Base-by-base conservation (phyloP, 2,113 vertebrate species). In the Herpailurus yagouaroundi region DNA sequence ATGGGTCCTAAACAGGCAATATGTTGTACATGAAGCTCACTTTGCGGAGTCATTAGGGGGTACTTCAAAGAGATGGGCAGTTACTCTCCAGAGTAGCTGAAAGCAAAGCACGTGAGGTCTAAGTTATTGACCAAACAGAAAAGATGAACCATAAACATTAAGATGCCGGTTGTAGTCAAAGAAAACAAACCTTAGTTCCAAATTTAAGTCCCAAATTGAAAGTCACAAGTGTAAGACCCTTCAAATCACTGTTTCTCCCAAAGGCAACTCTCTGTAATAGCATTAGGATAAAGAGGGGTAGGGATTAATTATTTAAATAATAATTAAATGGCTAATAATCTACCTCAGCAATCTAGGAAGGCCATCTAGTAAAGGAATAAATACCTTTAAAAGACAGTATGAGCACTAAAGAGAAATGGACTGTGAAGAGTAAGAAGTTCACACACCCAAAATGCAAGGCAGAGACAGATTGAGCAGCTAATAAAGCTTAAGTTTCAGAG, bases 291-390 rank as follows among this genome's bases (percentile, higher is more conserved):
- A 81, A 63, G 6, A 48, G 19, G 23, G 66, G n/a, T 29, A 71
- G 60, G 6, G 33, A 63, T 93, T 87, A 73, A 71, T 84, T 89
- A 79, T 69, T 87, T 89, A 86, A 94, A 89, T 92, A 95, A 83
- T 96, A 93, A 71, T 91, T 69, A 91, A 95, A 68, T 84, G 69
- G 36, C 33, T 66, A 91, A 64, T 76, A 76, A 95, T 52, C 41
- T 82, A 4, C 48, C 63, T 71, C 8, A 76, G n/a, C 33, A 76
- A 85, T 66, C 60, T 77, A 38, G 25, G 77, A 97, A 95, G 33
- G 25, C 50, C 10, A 84, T 64, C 21, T 64, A 50, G 6, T 48
- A 71, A 52, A 81, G 12, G 91, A 96, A 55, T 73, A 89, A 90
- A 94, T 16, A 33, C 48, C n/a, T 84, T 95, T 86, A 94, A 92